Percentiles rank a stretch among this genome's conserved stretches.
Conservation (phyloP, 2,797 vertebrate genomes). For the Spheniscus humboldti region DNA sequence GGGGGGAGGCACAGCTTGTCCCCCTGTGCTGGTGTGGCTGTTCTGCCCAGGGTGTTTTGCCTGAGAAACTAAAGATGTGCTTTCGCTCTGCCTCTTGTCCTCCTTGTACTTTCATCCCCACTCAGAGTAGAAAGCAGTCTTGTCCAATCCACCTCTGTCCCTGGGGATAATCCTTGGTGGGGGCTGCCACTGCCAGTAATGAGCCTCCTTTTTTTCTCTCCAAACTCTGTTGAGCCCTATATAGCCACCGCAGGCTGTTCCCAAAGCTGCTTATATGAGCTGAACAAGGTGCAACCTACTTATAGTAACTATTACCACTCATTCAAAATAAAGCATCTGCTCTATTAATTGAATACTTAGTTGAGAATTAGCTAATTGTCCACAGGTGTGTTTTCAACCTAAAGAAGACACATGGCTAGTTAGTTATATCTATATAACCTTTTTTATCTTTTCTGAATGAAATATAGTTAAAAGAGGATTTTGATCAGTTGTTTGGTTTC, state of each 20-base stretch:
- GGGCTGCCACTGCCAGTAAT: background rate
- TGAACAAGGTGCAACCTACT: background rate
- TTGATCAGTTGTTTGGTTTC: background rate
- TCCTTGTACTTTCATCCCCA: background rate
- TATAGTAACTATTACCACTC: background rate
- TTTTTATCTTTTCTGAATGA: background rate
- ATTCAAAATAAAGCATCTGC: background rate
- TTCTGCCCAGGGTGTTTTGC: background rate
- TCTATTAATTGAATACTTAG: background rate
- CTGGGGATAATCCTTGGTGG: background rate
- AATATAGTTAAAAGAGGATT: background rate
- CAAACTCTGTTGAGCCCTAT: background rate
- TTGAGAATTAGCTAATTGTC: background rate
- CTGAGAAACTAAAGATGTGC: background rate
- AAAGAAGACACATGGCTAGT: background rate
- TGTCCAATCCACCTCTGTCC: background rate
- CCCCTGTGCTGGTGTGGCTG: fast-evolving
- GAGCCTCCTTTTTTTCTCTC: background rate
- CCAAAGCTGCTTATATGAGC: background rate
- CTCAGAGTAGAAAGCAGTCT: background rate
- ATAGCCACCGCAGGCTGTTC: background rate
- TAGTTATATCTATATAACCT: background rate
- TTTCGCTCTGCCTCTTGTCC: background rate
- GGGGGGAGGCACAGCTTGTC: background rate
- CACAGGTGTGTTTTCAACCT: background rate